Conservation (phyloP, 2,888 invertebrate species). For the Oxyscelio sp. region DNA sequence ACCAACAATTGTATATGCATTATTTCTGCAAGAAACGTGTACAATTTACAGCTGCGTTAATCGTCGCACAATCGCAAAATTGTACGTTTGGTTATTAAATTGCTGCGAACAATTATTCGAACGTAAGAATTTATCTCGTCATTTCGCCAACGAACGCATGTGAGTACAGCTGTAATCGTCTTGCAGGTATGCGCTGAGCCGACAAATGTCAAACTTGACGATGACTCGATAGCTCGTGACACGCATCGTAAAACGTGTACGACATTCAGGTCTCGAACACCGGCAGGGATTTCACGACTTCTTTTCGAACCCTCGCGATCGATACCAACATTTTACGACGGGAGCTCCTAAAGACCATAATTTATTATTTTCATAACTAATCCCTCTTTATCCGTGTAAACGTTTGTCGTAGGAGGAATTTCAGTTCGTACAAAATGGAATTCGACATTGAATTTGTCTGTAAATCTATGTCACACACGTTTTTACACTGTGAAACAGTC, state of each 20-base stretch:
- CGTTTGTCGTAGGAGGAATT: neutral
- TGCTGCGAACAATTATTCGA: neutral
- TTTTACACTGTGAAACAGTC: too few species aligned
- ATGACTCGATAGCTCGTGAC: constrained; percentile 50
- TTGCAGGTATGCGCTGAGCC: constrained; percentile 23
- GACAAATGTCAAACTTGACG: constrained; percentile 46
- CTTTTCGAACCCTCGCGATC: constrained; percentile 38
- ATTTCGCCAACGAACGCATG: constrained; percentile 8
- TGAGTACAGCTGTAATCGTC: constrained; percentile 17
- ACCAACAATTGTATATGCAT: too few species aligned
- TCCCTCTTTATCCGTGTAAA: neutral
- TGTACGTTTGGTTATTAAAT: too few species aligned
- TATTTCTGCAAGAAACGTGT: too few species aligned
- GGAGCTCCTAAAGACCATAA: neutral
- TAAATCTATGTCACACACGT: too few species aligned
- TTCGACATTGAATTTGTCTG: too few species aligned
- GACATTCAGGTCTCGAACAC: constrained; percentile 1
- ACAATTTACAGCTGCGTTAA: too few species aligned
- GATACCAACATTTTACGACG: constrained; percentile 38
- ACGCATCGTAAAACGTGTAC: constrained; percentile 22
- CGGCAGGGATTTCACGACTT: constrained; percentile 15
- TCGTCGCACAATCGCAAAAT: too few species aligned
- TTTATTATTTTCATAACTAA: constrained; percentile 9
- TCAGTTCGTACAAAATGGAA: too few species aligned
- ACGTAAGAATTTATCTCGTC: neutral